These are phyloP conservation scores for Pygmarrhopalites habei DNA, from an alignment of 1,140 invertebrate species.

Conservation along the genomic window DNA sequence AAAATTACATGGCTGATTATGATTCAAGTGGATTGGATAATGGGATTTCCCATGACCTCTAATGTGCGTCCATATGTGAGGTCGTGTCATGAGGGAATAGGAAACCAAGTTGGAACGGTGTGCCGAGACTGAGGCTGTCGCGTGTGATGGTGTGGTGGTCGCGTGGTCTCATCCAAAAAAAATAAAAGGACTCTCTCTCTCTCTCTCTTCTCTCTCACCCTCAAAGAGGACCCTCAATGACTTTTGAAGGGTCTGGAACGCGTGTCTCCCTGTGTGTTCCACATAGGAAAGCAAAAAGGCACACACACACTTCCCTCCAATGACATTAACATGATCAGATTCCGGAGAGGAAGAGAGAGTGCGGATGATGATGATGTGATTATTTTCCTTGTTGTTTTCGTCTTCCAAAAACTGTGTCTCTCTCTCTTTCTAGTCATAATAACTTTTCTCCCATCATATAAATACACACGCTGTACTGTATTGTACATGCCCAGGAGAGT, in stretches of 20 bases:
- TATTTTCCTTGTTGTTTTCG: conserved; percentile 18
- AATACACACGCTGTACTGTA: no score
- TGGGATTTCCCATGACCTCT: conserved; percentile 39
- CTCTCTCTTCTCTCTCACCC: no score
- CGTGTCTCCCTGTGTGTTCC: no score
- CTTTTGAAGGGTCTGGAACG: no score
- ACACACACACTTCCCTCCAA: conserved; percentile 12
- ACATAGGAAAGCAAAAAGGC: conserved; percentile 7
- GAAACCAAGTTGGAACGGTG: conserved; percentile 13
- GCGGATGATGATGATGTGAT: conserved; percentile 32
- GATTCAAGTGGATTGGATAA: conserved; percentile 20
- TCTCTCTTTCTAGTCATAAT: background rate
- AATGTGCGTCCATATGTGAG: conserved; percentile 33
- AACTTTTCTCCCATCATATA: no score
- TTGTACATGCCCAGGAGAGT: no score
- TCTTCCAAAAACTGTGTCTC: no score
- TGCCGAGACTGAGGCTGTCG: background rate
- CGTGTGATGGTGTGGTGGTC: conserved; percentile 20
- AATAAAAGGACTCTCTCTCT: conserved; percentile 5
- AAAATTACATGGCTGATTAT: conserved; percentile 35
- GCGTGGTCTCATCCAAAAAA: conserved; percentile 8
- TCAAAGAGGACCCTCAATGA: no score
- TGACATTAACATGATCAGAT: conserved; percentile 23
- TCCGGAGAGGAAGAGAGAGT: no score
- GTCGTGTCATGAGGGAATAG: conserved; percentile 39